These are phyloP conservation scores for Nyctalus aviator DNA, from an alignment of 2,797 vertebrate species.

Conservation along the genomic window DNA sequence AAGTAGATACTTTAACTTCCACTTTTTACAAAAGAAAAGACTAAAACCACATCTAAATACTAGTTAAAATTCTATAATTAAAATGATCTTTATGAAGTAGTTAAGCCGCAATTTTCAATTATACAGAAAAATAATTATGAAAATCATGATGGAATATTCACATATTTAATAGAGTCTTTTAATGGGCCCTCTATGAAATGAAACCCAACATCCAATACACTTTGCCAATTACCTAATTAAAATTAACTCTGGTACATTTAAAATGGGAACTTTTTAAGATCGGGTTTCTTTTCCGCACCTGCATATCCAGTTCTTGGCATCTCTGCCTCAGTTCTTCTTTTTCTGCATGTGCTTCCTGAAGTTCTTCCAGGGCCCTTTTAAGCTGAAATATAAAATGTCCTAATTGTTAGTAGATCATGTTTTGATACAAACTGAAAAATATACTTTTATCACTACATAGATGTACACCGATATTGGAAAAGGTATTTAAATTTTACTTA, in stretches of 20 bases:
- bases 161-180: background rate
- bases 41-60: background rate
- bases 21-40: background rate
- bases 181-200: background rate
- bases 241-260: background rate
- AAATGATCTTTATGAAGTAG: background rate
- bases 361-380: slow-evolving; percentile 94
- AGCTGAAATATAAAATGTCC: slow-evolving; percentile 87
- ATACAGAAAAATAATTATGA: slow-evolving; percentile 50
- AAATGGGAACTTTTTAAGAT: background rate
- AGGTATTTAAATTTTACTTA: background rate
- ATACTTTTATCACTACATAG: background rate
- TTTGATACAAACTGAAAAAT: slow-evolving; percentile 19
- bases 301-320: slow-evolving; percentile 96
- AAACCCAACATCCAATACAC: slow-evolving; percentile 24
- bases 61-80: slow-evolving; percentile 50
- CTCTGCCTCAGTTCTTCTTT: slow-evolving; percentile 95
- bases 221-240: background rate
- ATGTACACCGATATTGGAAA: background rate
- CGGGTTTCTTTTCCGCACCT: slow-evolving; percentile 88
- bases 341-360: slow-evolving; percentile 91
- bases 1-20: slow-evolving; percentile 2
- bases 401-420: slow-evolving; percentile 12
- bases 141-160: slow-evolving; percentile 22
- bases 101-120: slow-evolving; percentile 26